Conservation (phyloP, 2,797 vertebrate species). For the Microchirus variegatus region DNA sequence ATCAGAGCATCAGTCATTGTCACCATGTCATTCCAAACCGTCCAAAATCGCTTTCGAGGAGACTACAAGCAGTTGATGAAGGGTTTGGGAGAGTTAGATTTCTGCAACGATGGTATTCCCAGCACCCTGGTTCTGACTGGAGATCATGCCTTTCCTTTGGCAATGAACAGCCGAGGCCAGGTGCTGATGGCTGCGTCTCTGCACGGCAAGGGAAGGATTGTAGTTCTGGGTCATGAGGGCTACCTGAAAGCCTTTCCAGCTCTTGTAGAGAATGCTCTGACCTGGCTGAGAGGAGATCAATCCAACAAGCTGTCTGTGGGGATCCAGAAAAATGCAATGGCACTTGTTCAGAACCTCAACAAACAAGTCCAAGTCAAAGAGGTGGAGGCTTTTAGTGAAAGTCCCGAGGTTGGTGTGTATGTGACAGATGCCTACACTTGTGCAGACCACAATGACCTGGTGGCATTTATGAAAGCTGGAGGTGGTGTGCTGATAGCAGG, state of each 20-base stretch:
- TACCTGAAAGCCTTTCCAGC: slow-evolving; percentile 74
- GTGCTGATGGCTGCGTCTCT: slow-evolving; percentile 84
- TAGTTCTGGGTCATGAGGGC: slow-evolving; percentile 82
- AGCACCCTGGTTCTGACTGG: slow-evolving; percentile 81
- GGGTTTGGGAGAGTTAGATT: slow-evolving; percentile 76
- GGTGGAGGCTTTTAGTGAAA: slow-evolving; percentile 37
- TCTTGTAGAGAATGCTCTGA: slow-evolving; percentile 80
- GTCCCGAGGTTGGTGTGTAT: slow-evolving; percentile 69
- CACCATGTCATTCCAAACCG: slow-evolving; percentile 48
- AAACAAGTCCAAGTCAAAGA: slow-evolving; percentile 53
- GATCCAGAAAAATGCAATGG: slow-evolving; percentile 58
- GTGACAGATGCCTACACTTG: slow-evolving; percentile 77
- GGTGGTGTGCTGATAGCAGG: slow-evolving; percentile 89
- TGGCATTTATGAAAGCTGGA: slow-evolving; percentile 83
- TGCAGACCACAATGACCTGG: slow-evolving; percentile 58
- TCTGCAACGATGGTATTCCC: slow-evolving; percentile 49
- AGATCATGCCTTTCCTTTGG: slow-evolving; percentile 82
- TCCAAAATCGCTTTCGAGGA: slow-evolving; percentile 12
- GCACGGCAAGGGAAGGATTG: slow-evolving; percentile 82
- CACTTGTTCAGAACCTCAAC: slow-evolving; percentile 63
- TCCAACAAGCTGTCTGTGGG: slow-evolving; percentile 47
- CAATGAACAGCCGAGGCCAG: slow-evolving; percentile 74
- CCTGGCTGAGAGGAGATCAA: slow-evolving; percentile 78
- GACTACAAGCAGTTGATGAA: slow-evolving; percentile 73
- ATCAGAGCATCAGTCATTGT: not conserved